A percentile compares a stretch with the other conserved stretches of the same genome.
These are phyloP conservation scores for Caerostris extrusa DNA, from an alignment of 1,140 invertebrate species.

Conservation along the genomic window DNA sequence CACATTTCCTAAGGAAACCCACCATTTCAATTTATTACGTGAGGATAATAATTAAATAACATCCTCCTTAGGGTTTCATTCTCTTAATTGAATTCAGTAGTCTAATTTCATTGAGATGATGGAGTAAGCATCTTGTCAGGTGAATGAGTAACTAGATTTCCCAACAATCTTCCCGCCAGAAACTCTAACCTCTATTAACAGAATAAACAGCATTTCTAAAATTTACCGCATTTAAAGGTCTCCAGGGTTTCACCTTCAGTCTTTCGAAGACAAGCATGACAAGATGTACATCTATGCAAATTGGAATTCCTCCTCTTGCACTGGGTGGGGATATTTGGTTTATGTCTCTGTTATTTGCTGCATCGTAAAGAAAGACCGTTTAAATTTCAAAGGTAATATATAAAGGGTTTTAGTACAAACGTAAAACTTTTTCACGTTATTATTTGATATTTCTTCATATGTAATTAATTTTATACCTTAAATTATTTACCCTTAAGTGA, in stretches of 20 bases:
- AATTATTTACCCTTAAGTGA: too few relatives aligned
- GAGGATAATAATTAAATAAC: too few relatives aligned
- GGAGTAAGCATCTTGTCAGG: neutral
- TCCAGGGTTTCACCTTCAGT: neutral
- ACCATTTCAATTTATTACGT: too few relatives aligned
- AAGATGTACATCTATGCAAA: neutral
- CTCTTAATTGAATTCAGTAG: neutral
- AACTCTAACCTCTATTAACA: neutral
- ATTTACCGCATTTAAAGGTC: neutral
- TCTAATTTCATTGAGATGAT: neutral
- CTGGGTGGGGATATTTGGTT: neutral
- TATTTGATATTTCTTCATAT: too few relatives aligned
- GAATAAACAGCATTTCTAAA: constrained; percentile 3
- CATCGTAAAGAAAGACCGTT: neutral
- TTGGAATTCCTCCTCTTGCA: neutral
- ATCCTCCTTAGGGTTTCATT: too few relatives aligned
- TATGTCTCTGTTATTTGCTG: neutral
- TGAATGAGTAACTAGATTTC: neutral
- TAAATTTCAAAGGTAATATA: too few relatives aligned
- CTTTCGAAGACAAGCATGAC: constrained; percentile 10
- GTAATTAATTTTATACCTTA: too few relatives aligned
- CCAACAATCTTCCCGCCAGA: neutral
- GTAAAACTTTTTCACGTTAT: too few relatives aligned
- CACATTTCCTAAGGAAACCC: too few relatives aligned
- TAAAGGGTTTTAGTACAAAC: too few relatives aligned